phyloP scores from a whole-genome alignment of 2,113 vertebrate species.

The Protobothrops mucrosquamatus region DNA sequence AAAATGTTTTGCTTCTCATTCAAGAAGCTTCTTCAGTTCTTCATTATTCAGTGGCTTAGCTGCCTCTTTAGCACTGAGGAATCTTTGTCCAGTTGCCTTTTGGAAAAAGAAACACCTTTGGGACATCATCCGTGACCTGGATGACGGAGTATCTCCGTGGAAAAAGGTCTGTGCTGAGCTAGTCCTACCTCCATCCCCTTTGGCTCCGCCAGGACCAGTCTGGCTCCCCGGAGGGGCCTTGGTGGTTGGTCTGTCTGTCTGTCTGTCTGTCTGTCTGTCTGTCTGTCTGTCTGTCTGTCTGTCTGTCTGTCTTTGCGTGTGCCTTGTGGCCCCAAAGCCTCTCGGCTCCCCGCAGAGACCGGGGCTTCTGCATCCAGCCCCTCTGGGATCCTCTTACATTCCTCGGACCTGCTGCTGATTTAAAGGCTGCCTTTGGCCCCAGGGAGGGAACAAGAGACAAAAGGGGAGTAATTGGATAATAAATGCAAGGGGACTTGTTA shows the following conservation, averaged over 20 bases:
- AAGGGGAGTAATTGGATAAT: background rate
- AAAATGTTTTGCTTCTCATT: too few relatives aligned
- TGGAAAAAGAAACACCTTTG: too few relatives aligned
- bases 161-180: background rate
- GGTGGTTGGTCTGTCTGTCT: too few relatives aligned
- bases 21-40: too few relatives aligned
- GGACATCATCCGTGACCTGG: too few relatives aligned
- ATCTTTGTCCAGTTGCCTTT: too few relatives aligned
- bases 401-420: background rate
- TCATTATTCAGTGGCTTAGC: too few relatives aligned
- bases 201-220: background rate
- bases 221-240: background rate
- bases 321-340: background rate
- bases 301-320: background rate
- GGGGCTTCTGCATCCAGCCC: background rate
- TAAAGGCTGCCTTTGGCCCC: background rate
- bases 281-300: too few relatives aligned
- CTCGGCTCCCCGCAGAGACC: too few relatives aligned
- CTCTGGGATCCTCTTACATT: background rate
- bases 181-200: background rate
- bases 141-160: too few relatives aligned
- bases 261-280: too few relatives aligned
- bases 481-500: background rate
- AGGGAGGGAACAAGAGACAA: background rate
- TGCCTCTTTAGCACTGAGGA: too few relatives aligned